A percentile compares a stretch with the other conserved stretches of the same genome.
phyloP scores from a whole-genome alignment of 2,888 invertebrate genomes.

The Oscheius sp. region DNA sequence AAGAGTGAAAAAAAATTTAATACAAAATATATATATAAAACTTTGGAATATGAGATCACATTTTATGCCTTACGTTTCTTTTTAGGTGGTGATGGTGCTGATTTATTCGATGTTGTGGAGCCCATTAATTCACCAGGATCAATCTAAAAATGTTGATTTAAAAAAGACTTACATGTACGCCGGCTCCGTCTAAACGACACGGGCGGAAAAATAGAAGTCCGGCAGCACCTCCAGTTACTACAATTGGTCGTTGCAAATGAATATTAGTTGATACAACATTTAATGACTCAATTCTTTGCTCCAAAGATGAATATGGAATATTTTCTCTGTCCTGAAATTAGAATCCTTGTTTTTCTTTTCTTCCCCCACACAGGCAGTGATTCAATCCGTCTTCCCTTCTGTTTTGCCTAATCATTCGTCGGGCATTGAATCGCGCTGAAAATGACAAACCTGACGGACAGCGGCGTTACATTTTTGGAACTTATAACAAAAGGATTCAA shows the following conservation, averaged over 20 bases:
- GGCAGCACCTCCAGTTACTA: slow-evolving; percentile 44
- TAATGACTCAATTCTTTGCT: slow-evolving; percentile 15
- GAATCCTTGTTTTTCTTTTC: neutral
- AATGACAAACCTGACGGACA: slow-evolving; percentile 9
- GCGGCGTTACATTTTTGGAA: slow-evolving; percentile 8
- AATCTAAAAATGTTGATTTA: neutral
- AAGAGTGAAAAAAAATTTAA: neutral
- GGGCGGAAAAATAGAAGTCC: slow-evolving; percentile 38
- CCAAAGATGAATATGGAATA: slow-evolving; percentile 9
- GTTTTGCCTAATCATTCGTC: slow-evolving; percentile 27
- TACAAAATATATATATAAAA: neutral
- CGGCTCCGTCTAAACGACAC: slow-evolving; percentile 7
- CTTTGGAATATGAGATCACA: too few species aligned
- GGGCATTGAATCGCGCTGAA: too few species aligned
- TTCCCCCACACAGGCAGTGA: neutral
- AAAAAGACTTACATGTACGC: too few species aligned
- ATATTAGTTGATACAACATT: slow-evolving; percentile 25
- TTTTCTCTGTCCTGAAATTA: neutral
- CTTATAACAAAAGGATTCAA: neutral
- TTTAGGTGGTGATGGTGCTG: too few species aligned
- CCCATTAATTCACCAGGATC: too few species aligned
- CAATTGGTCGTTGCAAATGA: slow-evolving; percentile 19
- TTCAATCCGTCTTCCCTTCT: slow-evolving; percentile 11
- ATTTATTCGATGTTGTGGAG: neutral
- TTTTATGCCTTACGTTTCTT: too few species aligned